Base-by-base conservation (phyloP, 2,888 invertebrate genomes). In the Priocnemis perturbator region DNA sequence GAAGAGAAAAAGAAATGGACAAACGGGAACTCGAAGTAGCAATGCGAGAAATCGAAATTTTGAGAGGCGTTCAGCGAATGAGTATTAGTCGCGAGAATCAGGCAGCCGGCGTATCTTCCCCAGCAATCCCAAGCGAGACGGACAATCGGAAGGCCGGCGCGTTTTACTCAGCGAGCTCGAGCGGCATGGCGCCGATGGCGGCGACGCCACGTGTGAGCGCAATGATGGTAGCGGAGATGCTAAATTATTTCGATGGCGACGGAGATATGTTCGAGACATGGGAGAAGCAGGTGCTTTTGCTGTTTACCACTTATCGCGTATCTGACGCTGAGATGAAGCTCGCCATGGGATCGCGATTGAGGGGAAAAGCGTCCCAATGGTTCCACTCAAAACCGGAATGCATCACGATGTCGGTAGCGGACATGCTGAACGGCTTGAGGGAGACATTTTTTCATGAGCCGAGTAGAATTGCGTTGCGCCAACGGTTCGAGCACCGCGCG, bases 351-450 rank as follows among this genome's bases (percentile, higher is more conserved):
- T 60, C 37, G 65, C 59, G 52, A 20, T 47, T 67, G 2, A 71
- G 68, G 47, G 61, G 59, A 17, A 64, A 53, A 19, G 64, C 67
- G 17, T 56, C 65, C 23, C 60, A 71, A 26, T 68, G 67, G 71
- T 61, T 64, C 0, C 68, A 68, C 17, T 71, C 68, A 15, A 53
- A 58, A 17, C 62, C 71, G 1, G 65, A 71, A n/a, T 50, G 20
- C 26, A 62, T 71, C 15, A 21, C 26, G 30, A 70, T 63, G 70
- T 44, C 52, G 1, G 14, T 58, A 1, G 65, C 60, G 2, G 53
- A 14, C 7, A 37, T 66, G 17, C 30, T 66, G 17, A 37, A 21
- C 26, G 62, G 11, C 20, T 5, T 62, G 23, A 57, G 21, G 19
- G 37, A 15, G 4, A 70, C 66, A 66, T 66, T 66, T 45, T 20